phyloP scores from a whole-genome alignment of 2,113 vertebrate genomes.

The Turnix velox region DNA sequence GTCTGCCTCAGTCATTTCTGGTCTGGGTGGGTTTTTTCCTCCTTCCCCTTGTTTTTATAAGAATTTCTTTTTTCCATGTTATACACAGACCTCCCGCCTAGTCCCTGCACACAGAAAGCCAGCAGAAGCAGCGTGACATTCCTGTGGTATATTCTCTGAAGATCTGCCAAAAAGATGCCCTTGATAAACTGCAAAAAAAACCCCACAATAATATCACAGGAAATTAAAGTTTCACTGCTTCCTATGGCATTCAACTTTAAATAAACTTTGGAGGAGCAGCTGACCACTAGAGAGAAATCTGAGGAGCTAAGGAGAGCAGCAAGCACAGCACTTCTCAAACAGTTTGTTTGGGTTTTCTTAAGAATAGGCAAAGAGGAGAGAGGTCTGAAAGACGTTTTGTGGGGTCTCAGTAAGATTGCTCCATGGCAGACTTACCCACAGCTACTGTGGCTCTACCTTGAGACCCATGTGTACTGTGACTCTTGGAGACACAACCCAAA shows the following conservation, averaged over 20 bases:
- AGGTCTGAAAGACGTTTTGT: not conserved
- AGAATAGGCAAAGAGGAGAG: not conserved
- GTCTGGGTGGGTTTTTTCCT: accelerated
- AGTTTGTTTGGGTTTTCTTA: not conserved
- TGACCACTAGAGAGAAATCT: not conserved
- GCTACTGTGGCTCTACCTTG: not conserved
- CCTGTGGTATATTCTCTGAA: accelerated
- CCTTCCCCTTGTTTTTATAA: not conserved
- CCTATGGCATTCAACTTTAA: not conserved
- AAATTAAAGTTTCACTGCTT: not conserved
- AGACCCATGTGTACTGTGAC: accelerated
- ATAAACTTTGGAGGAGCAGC: not conserved
- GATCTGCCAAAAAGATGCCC: not conserved
- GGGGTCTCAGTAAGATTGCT: not conserved
- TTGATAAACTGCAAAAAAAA: not conserved
- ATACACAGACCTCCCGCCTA: not conserved
- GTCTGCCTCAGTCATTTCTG: not conserved
- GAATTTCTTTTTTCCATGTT: not conserved
- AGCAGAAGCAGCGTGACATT: not conserved
- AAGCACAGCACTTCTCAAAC: not conserved
- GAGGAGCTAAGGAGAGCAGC: not conserved
- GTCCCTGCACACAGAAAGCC: not conserved
- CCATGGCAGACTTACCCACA: accelerated
- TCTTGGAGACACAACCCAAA: not conserved
- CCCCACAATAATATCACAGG: not conserved